Evolutionary conservation across 2,888 invertebrate species (phyloP).

Genomic region (Anodontia alba): DNA sequence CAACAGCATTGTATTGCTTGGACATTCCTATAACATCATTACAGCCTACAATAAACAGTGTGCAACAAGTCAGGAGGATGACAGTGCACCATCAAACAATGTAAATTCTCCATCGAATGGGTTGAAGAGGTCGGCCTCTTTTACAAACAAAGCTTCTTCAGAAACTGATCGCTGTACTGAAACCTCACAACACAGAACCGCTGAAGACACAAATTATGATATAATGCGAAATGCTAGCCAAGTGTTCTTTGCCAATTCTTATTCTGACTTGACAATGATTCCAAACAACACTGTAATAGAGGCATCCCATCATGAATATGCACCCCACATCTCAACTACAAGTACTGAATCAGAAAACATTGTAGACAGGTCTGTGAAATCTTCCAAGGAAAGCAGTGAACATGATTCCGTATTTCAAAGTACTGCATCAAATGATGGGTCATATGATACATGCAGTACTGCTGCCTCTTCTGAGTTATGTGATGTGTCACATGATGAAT

Average conservation of each 20-base stretch:
- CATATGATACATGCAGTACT: not conserved
- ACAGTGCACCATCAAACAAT: slow-evolving; percentile 16
- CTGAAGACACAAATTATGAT: not conserved
- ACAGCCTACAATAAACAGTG: slow-evolving; percentile 33
- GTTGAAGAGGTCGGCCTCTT: not conserved
- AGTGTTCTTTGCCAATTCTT: slow-evolving; percentile 53
- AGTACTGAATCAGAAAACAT: not conserved
- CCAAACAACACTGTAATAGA: slow-evolving; percentile 40
- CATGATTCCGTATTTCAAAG: not conserved
- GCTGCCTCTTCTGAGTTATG: not conserved
- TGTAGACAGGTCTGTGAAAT: not conserved
- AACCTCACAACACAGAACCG: not conserved
- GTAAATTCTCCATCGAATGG: not conserved
- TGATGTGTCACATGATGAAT: not conserved
- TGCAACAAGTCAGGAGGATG: slow-evolving; percentile 39
- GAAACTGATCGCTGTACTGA: not conserved
- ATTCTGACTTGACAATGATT: slow-evolving; percentile 47
- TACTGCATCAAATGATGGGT: not conserved
- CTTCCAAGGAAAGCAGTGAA: not conserved
- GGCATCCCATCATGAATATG: not conserved
- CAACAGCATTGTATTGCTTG: slow-evolving; percentile 95
- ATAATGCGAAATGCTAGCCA: slow-evolving; percentile 41
- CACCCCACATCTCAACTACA: not conserved
- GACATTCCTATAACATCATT: slow-evolving; percentile 91
- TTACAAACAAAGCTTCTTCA: not conserved